Conservation (phyloP, 1,140 invertebrate genomes). For the Lordiphosa mommai region DNA sequence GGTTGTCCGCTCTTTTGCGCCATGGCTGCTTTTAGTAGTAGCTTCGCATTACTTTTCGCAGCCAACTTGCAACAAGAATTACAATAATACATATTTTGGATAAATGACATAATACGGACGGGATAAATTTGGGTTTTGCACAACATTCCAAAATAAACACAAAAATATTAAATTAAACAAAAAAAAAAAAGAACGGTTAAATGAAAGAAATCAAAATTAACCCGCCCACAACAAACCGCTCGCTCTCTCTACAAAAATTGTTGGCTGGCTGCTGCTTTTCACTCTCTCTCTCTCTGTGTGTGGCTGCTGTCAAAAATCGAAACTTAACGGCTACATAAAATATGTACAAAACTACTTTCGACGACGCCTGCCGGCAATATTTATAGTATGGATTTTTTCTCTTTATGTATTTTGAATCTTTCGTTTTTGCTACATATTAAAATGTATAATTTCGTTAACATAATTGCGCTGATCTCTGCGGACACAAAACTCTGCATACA, state of each 20-base stretch:
- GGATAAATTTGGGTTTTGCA: constrained; percentile 4
- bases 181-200: constrained; percentile 31
- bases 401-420: constrained; percentile 46
- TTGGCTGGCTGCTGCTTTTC: constrained; percentile 14
- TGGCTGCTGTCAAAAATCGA: constrained; percentile 2
- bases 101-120: constrained; percentile 31
- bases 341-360: constrained; percentile 23
- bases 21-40: constrained; percentile 48
- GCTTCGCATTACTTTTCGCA: constrained; percentile 64
- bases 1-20: no score
- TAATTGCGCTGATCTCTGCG: constrained; percentile 58
- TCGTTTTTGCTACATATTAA: constrained; percentile 69
- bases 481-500: constrained; percentile 42
- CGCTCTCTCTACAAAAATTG: constrained; percentile 11
- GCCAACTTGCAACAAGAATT: constrained; percentile 73
- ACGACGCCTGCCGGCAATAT: no score
- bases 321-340: constrained; percentile 16
- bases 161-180: constrained; percentile 39
- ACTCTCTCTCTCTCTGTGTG: constrained; percentile 8
- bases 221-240: constrained; percentile 24
- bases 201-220: constrained; percentile 10
- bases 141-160: constrained; percentile 21
- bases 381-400: constrained; percentile 25
- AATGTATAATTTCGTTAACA: constrained; percentile 66
- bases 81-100: constrained; percentile 60